A percentile compares a stretch with the other conserved stretches of the same genome.
These are phyloP conservation scores for Prochilodus magdalenae DNA, from an alignment of 2,113 vertebrate genomes.

Conservation along the genomic window DNA sequence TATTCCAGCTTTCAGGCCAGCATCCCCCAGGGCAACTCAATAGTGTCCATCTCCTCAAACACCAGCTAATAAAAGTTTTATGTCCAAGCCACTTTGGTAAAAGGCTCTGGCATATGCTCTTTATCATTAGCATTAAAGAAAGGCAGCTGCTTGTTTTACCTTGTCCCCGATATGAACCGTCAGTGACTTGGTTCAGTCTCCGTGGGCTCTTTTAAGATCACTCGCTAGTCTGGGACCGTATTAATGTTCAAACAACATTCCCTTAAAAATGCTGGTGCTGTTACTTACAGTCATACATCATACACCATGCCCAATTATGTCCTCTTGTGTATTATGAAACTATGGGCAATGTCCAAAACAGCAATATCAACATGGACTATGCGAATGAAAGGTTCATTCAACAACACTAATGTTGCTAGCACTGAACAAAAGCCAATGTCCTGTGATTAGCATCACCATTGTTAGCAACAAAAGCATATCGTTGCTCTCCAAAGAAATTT, in stretches of 20 bases:
- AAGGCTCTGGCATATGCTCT: conserved; percentile 67
- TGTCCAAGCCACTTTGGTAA: conserved; percentile 68
- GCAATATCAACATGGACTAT: not conserved
- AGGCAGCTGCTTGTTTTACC: conserved; percentile 11
- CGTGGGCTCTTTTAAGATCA: conserved; percentile 14
- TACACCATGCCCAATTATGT: not conserved
- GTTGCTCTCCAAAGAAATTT: too few species aligned
- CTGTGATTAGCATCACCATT: too few species aligned
- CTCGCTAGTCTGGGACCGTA: not conserved
- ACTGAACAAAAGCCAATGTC: too few species aligned
- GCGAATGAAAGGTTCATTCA: not conserved
- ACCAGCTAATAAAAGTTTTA: conserved; percentile 73
- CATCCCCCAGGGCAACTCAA: conserved; percentile 66
- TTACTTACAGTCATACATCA: not conserved
- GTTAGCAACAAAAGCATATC: too few species aligned
- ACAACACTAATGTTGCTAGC: too few species aligned
- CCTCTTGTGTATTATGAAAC: not conserved
- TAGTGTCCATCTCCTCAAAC: conserved; percentile 76
- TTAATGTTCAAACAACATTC: not conserved
- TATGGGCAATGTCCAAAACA: not conserved
- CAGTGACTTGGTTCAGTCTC: conserved; percentile 32
- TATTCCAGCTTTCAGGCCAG: conserved; percentile 59
- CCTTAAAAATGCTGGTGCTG: not conserved
- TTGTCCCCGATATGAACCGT: conserved; percentile 42
- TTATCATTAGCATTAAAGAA: conserved; percentile 60